Conservation (phyloP, 2,113 vertebrate genomes). For the Cariama cristata region DNA sequence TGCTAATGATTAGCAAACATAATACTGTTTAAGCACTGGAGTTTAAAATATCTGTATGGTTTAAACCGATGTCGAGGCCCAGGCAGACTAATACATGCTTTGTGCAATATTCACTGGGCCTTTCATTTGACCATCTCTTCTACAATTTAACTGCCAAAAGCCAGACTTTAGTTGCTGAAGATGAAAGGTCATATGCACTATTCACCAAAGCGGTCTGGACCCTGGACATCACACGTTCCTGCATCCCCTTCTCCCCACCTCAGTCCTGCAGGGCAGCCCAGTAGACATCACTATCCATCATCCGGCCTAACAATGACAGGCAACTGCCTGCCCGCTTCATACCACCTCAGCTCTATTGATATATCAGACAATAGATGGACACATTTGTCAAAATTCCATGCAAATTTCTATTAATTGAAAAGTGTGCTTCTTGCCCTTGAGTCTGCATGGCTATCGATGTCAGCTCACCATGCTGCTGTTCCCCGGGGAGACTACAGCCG, state of each 20-base stretch:
- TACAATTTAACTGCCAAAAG: neutral
- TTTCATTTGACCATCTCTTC: neutral
- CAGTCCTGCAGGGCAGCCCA: neutral
- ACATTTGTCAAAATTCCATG: neutral
- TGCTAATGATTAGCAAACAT: neutral
- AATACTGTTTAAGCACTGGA: neutral
- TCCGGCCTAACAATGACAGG: neutral
- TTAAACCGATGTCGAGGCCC: neutral
- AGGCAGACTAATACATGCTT: neutral
- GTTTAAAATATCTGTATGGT: neutral
- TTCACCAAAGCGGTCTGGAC: neutral
- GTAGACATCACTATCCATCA: neutral
- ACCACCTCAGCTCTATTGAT: neutral
- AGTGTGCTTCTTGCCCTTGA: neutral
- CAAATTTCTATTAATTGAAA: neutral
- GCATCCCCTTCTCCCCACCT: neutral
- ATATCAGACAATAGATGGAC: neutral
- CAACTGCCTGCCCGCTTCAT: neutral
- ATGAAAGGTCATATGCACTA: rapidly evolving
- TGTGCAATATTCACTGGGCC: neutral
- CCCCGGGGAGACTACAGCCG: neutral
- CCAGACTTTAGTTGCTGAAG: neutral
- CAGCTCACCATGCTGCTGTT: neutral
- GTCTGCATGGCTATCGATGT: neutral
- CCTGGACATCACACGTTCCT: neutral